phyloP scores from a whole-genome alignment of 64 coral and sea anemone genomes.

The Orbicella faveolata region DNA sequence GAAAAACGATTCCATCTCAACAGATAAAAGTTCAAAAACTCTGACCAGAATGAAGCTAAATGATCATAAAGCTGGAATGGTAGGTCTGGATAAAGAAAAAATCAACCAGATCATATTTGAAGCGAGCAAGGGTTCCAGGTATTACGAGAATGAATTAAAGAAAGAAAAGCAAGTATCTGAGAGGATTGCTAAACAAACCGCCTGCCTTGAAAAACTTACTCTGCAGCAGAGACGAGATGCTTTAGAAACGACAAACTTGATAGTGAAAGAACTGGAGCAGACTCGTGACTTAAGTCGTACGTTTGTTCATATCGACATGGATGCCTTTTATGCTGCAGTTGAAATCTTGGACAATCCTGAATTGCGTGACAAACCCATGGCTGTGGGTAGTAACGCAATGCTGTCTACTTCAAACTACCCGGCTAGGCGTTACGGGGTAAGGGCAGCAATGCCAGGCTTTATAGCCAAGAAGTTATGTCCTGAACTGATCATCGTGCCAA shows the following conservation, averaged over 20 bases:
- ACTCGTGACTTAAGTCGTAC: conserved; percentile 85
- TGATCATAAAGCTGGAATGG: conserved; percentile 97
- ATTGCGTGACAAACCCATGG: conserved; percentile 91
- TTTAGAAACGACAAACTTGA: conserved; percentile 47
- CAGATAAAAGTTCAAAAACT: background rate
- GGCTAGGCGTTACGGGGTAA: conserved; percentile 83
- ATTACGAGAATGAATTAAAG: conserved; percentile 88
- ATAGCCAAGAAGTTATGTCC: conserved; percentile 98
- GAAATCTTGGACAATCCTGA: conserved; percentile 93
- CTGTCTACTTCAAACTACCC: conserved; percentile 94
- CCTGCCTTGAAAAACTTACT: conserved; percentile 40
- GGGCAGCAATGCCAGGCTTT: conserved; percentile 98
- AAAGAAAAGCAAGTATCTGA: conserved; percentile 95
- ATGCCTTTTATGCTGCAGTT: conserved; percentile 96
- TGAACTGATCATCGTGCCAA: conserved; percentile 75
- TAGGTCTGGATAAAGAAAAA: conserved; percentile 89
- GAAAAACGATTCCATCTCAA: background rate
- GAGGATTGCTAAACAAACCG: conserved; percentile 59
- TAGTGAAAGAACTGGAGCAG: conserved; percentile 87
- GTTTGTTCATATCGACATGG: conserved; percentile 98
- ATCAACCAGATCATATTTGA: conserved; percentile 99
- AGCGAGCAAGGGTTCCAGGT: conserved; percentile 93
- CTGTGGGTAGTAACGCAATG: conserved; percentile 88
- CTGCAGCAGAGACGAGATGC: conserved; percentile 73
- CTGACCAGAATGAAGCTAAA: conserved; percentile 90